Evolutionary conservation across 30 jellyfish, hydroid and myxozoan genomes (phyloP), one percentile per base, ranked within the genome.

Genomic region (Pelagia noctiluca): DNA sequence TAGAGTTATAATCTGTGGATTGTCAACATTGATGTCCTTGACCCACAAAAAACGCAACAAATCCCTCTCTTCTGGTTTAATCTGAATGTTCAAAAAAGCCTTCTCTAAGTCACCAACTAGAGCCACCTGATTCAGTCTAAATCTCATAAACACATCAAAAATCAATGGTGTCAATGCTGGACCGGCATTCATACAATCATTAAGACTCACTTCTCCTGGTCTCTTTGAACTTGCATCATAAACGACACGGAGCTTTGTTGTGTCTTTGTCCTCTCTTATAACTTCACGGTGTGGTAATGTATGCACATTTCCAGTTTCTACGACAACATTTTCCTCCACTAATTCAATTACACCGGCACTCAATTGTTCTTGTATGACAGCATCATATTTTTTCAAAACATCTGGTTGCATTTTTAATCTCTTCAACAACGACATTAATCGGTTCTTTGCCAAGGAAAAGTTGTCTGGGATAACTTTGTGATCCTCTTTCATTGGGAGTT

Each of bases 201-300:
- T n/a, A n/a, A n/a, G n/a, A n/a, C n/a, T n/a, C n/a, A n/a, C n/a
- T n/a, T n/a, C n/a, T n/a, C 71, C 71, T 5, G 71, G 4, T 57
- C 71, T 26, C 25, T 57, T 57, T 57, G 71, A 57, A 57, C 71
- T 57, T 3, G 78, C 66, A 65, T 65, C 78, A 65, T 65, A 65
- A 29, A 29, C 78, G 16, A 65, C 57, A 25, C 78, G 78, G 66
- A 65, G 60, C 64, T 65, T 65, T 23, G 78, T 65, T 19, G 78
- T 65, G 8, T 28, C n/a, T n/a, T 65, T 65, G 16, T 28, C 50
- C 19, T 28, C 57, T 28, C n/a, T 65, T 5, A 28, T 25, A 28
- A 65, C 78, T 65, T 28, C 78, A 10, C 57, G 78, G 31, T 65
- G 78, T 19, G 65, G 65, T 28, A 65, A 25, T 3, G 10, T n/a